Evolutionary conservation across 1,140 invertebrate species (phyloP), one percentile per base, ranked within the genome.

Genomic region (Zaprionus taronus): DNA sequence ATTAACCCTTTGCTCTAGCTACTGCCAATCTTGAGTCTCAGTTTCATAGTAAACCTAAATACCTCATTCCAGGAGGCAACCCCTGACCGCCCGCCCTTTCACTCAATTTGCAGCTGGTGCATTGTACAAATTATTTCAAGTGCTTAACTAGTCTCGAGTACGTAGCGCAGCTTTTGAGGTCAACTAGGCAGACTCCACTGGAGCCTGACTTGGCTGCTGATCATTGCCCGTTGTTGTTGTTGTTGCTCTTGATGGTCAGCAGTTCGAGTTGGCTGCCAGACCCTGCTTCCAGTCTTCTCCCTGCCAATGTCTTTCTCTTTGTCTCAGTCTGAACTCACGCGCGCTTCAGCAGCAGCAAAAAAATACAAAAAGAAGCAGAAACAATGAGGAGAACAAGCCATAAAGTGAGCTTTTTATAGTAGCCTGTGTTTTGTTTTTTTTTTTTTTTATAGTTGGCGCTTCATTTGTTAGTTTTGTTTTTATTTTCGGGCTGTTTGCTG

Each of bases 401-500:
- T 75, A 81, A 47, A 77, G 62, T 69, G 51, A 57, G 51, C 47
- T 66, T 53, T 77, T 62, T 44, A 24, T 62, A 62, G 24, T 5
- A 62, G 15, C 9, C 31, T 17, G 14, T 60, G 56, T 65, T 4
- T 44, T 44, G 57, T 24, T 62, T 79, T 80, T 64, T 83, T 44
- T 67, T 24, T 62, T 76, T 80, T 64, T 83, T 70, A 57, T 72
- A 65, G 77, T 61, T 68, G 74, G 67, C 62, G 47, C 31, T 38
- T 15, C 38, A 66, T 47, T 72, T 57, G 26, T 68, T 77, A 63
- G 63, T 58, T 51, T 69, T 69, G 12, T 47, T 68, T 58, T 49
- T 70, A 11, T 53, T 53, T 36, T n/a, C 71, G 63, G 67, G 74
- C 79, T 79, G 71, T 83, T 87, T 80, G 80, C 77, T 77, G 70